A percentile compares a stretch with the other conserved stretches of the same genome.
These are phyloP conservation scores for Oryzias curvinotus DNA, from an alignment of 2,113 vertebrate species.

Conservation along the genomic window DNA sequence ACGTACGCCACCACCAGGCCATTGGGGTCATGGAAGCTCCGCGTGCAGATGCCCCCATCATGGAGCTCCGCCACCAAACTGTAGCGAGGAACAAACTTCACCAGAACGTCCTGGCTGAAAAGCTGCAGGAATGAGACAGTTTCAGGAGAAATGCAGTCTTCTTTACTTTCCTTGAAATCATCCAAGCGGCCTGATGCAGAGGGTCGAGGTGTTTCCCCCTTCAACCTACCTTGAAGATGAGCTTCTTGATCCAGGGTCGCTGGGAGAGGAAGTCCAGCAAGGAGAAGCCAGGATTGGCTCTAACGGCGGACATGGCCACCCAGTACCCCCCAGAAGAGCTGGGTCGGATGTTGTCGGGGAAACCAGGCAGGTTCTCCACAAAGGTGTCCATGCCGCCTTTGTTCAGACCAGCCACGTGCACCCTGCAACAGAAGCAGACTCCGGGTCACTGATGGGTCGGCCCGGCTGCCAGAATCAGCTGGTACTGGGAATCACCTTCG, in stretches of 20 bases:
- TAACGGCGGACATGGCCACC: slow-evolving; percentile 86
- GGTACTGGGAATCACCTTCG: slow-evolving; percentile 74
- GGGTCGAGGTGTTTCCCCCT: too few species aligned
- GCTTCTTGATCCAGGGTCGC: slow-evolving; percentile 90
- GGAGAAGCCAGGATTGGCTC: slow-evolving; percentile 92
- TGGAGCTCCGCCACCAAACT: slow-evolving; percentile 91
- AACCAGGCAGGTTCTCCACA: slow-evolving; percentile 93
- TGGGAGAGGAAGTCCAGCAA: slow-evolving; percentile 94
- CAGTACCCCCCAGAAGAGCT: slow-evolving; percentile 95
- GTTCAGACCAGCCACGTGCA: slow-evolving; percentile 92
- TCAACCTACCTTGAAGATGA: slow-evolving; percentile 86
- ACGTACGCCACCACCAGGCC: slow-evolving; percentile 82
- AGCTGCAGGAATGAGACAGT: slow-evolving; percentile 69
- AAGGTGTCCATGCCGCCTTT: slow-evolving; percentile 97
- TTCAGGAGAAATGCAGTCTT: not conserved
- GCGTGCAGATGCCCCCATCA: slow-evolving; percentile 85
- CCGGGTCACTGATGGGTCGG: too few species aligned
- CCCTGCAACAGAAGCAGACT: slow-evolving; percentile 68
- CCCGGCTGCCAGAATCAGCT: too few species aligned
- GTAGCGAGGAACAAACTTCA: slow-evolving; percentile 88
- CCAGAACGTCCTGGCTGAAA: slow-evolving; percentile 85
- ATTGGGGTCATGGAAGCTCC: slow-evolving; percentile 91
- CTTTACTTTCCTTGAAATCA: too few species aligned
- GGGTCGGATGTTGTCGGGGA: slow-evolving; percentile 92
- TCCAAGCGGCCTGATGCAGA: too few species aligned